Percentiles rank a stretch among this genome's conserved stretches.
These are phyloP conservation scores for Sminthurides aquaticus DNA, from an alignment of 2,888 invertebrate genomes.

Conservation along the genomic window DNA sequence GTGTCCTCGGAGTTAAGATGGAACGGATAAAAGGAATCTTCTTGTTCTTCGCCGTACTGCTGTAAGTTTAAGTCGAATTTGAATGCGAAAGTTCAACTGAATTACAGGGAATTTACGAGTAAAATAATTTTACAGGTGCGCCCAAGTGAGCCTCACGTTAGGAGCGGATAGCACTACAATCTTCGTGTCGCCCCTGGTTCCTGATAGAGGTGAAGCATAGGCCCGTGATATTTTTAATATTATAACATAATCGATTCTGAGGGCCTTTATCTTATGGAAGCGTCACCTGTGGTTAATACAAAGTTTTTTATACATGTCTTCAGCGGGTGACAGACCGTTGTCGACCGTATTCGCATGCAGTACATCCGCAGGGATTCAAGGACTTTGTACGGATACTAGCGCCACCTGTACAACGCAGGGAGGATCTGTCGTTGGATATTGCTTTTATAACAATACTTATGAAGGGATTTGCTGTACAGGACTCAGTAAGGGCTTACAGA, in stretches of 20 bases:
- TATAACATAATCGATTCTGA: no score
- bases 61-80: background rate
- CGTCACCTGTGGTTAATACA: no score
- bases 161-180: conserved; percentile 2
- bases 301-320: no score
- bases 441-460: conserved; percentile 27
- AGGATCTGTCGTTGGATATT: conserved; percentile 32
- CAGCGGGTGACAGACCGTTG: no score
- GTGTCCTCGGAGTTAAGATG: background rate
- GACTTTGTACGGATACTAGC: conserved; percentile 29
- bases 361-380: conserved; percentile 9
- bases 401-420: conserved; percentile 29
- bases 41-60: background rate
- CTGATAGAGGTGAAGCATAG: conserved; percentile 12
- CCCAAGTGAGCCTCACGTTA: background rate
- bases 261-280: no score
- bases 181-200: conserved; percentile 10
- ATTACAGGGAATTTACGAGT: no score
- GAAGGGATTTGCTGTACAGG: conserved; percentile 35
- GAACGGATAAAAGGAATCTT: background rate
- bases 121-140: background rate
- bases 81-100: background rate
- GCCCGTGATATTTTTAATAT: no score
- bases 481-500: conserved; percentile 26
- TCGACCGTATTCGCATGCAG: conserved; percentile 16